Percentiles rank a stretch among this genome's conserved stretches.
Conservation (phyloP, 2,888 invertebrate species). For the Nasonia oneida region DNA sequence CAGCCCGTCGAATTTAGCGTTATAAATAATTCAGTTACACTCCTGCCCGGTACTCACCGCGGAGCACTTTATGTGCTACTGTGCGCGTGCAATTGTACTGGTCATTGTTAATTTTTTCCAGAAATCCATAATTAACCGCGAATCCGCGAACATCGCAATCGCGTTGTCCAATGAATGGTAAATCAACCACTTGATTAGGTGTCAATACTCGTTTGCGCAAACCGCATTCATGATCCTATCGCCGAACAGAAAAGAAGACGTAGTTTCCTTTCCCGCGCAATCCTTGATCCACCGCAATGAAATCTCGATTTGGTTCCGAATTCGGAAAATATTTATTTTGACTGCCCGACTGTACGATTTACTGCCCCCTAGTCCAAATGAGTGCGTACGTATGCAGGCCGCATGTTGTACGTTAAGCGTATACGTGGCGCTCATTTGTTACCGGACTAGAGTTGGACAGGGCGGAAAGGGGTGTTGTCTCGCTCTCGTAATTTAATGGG, state of each 20-base stretch:
- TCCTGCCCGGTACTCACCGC: not conserved
- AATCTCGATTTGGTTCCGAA: conserved; percentile 50
- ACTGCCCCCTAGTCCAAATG: conserved; percentile 9
- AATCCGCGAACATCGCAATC: too few relatives aligned
- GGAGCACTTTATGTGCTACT: not conserved
- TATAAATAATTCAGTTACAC: conserved; percentile 40
- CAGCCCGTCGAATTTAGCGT: conserved; percentile 15
- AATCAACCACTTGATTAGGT: not conserved
- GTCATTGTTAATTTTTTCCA: not conserved
- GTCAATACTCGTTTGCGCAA: not conserved
- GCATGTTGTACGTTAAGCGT: not conserved
- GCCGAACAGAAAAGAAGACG: conserved; percentile 1
- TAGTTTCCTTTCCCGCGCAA: not conserved
- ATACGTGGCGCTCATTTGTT: conserved; percentile 46
- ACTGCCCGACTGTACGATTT: conserved; percentile 13
- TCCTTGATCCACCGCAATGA: conserved; percentile 32
- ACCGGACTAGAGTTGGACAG: conserved; percentile 3
- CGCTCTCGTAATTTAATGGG: conserved; percentile 40
- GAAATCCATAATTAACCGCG: not conserved
- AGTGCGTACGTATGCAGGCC: not conserved
- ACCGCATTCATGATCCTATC: not conserved
- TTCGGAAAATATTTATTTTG: conserved; percentile 37
- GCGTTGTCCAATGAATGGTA: not conserved
- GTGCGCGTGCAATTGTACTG: not conserved
- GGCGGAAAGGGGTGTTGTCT: conserved; percentile 5